Evolutionary conservation across 37 sponge, comb jelly and placozoan genomes (phyloP).

Genomic region (Bolinopsis microptera): DNA sequence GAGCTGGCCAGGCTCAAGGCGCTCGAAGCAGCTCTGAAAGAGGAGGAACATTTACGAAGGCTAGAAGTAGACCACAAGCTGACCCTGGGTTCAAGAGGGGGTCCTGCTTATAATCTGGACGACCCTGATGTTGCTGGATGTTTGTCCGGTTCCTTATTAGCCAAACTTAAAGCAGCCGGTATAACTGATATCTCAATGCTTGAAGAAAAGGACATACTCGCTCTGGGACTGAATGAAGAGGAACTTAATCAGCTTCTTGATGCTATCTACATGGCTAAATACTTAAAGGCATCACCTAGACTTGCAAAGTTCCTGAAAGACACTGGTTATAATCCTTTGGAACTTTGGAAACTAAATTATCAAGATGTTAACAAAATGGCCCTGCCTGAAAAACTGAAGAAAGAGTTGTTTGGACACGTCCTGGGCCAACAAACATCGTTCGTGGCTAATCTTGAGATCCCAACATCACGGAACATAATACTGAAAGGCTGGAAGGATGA

Average conservation of each 20-base stretch:
- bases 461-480: constrained; percentile 35
- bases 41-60: background rate
- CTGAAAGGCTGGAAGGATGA: constrained; percentile 64
- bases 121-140: constrained; percentile 42
- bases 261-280: constrained; percentile 46
- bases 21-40: background rate
- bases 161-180: constrained; percentile 32
- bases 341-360: constrained; percentile 36
- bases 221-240: constrained; percentile 26
- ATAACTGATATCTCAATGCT: constrained; percentile 23
- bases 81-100: constrained; percentile 9
- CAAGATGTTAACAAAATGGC: constrained; percentile 27
- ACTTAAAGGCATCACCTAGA: constrained; percentile 30
- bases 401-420: constrained; percentile 49
- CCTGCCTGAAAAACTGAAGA: constrained; percentile 27
- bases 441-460: constrained; percentile 56
- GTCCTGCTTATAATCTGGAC: constrained; percentile 2
- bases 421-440: background rate
- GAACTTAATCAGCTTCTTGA: constrained; percentile 30
- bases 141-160: constrained; percentile 17
- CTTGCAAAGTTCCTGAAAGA: background rate
- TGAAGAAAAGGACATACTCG: constrained; percentile 31
- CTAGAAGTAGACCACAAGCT: background rate
- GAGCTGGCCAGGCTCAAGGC: constrained; percentile 17
- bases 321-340: background rate